Evolutionary conservation across 2,888 invertebrate species (phyloP).

Genomic region (Thera britannica): DNA sequence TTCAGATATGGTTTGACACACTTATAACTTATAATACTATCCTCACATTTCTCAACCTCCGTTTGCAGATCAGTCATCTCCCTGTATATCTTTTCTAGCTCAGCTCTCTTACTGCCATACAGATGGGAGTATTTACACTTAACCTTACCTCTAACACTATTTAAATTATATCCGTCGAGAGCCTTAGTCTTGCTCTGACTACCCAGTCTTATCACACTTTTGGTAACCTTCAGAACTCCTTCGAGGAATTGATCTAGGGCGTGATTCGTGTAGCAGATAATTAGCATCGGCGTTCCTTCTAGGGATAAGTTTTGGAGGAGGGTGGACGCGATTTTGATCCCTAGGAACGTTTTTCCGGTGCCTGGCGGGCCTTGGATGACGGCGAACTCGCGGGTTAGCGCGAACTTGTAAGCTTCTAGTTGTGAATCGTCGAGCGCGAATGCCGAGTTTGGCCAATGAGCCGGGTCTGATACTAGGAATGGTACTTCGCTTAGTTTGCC

Average conservation of each 20-base stretch:
- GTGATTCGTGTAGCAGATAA: constrained; percentile 94
- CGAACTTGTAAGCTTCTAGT: constrained; percentile 86
- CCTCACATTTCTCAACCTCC: constrained; percentile 73
- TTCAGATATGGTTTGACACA: constrained; percentile 60
- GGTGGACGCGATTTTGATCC: constrained; percentile 89
- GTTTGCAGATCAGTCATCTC: constrained; percentile 68
- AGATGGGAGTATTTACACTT: constrained; percentile 71
- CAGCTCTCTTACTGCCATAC: constrained; percentile 62
- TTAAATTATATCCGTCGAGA: constrained; percentile 81
- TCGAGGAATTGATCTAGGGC: constrained; percentile 94
- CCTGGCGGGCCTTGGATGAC: constrained; percentile 95
- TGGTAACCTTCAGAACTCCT: constrained; percentile 85
- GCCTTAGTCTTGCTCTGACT: constrained; percentile 86
- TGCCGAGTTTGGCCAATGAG: constrained; percentile 76
- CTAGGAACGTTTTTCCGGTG: constrained; percentile 93
- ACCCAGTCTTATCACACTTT: constrained; percentile 88
- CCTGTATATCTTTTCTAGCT: constrained; percentile 63
- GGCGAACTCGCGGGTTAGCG: constrained; percentile 89
- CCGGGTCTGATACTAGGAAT: constrained; percentile 63
- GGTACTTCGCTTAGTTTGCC: constrained; percentile 56
- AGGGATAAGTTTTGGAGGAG: constrained; percentile 86
- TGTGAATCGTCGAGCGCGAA: constrained; percentile 88
- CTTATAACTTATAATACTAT: constrained; percentile 64
- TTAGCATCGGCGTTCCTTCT: constrained; percentile 87
- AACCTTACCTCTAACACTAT: constrained; percentile 62